Base-by-base conservation (phyloP, 1,140 invertebrate genomes). In the Leptinotarsa texana region DNA sequence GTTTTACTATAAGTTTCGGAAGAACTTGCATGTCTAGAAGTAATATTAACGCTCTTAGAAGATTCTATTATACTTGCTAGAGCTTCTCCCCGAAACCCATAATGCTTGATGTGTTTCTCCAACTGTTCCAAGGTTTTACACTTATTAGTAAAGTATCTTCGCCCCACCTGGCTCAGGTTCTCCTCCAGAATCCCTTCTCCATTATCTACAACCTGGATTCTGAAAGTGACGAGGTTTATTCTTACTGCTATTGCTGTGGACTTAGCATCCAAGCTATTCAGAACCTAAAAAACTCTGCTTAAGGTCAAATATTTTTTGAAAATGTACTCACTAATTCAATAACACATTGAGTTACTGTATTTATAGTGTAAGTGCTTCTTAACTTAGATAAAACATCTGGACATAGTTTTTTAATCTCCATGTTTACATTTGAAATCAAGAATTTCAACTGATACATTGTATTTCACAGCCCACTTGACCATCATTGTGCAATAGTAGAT, bases 191-290 rank as follows among this genome's bases (percentile, higher is more conserved):
- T 89, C 24, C 91, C 91, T 76, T 72, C 68, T 4, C 91, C 91
- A 86, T 93, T 92, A 78, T 93, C 91, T 62, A 92, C 86, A 13
- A 92, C 89, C 86, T 92, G 90, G 73, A 93, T 86, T 75, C 86
- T 87, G 79, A 87, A 88, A 73, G 86, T 87, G 62, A 85, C 74
- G 33, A 92, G 83, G 80, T 91, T 86, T 13, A 92, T 76, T 80
- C 91, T 84, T 61, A 92, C 85, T 61, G 90, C 90, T 71, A 92
- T 87, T 49, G 89, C 89, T 22, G 87, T 88, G 5, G 90, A 87
- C 72, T 86, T 85, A 57, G 91, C 90, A 86, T 92, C 91, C 72
- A 92, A 81, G 61, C 89, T 86, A 84, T 92, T 92, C 71, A 90
- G 86, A n/a, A 90, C 86, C 89, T 90, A 75, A 86, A 86, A 78